These are phyloP conservation scores for Hololepta plana DNA, from an alignment of 2,888 invertebrate species.

Conservation along the genomic window DNA sequence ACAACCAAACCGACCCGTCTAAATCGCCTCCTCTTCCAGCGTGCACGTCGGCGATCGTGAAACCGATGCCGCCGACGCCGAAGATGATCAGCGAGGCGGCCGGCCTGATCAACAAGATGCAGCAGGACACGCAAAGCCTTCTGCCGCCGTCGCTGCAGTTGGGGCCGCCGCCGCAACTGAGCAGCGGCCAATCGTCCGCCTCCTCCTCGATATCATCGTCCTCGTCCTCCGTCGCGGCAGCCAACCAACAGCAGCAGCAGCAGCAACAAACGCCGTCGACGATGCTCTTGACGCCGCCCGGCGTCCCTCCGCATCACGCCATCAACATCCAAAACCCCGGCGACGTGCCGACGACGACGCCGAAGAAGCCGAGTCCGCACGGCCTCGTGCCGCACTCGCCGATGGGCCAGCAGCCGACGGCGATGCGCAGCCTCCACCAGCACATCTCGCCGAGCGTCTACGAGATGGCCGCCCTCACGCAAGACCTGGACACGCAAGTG, in stretches of 20 bases:
- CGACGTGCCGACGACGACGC: slow-evolving; percentile 32
- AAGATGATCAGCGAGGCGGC: slow-evolving; percentile 63
- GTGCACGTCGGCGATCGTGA: slow-evolving; percentile 23
- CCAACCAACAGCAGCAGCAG: slow-evolving; percentile 17
- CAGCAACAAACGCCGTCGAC: slow-evolving; percentile 27
- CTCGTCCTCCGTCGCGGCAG: slow-evolving; percentile 33
- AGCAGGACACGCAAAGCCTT: slow-evolving; percentile 45
- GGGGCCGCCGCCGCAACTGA: slow-evolving; percentile 14
- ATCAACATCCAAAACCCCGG: slow-evolving; percentile 44
- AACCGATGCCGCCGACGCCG: slow-evolving; percentile 63
- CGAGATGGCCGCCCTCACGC: slow-evolving; percentile 92
- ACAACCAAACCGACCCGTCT: slow-evolving; percentile 5
- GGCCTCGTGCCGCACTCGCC: slow-evolving; percentile 36
- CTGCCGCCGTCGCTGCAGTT: slow-evolving; percentile 29
- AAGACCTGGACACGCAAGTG: slow-evolving; percentile 89
- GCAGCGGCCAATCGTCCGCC: slow-evolving; percentile 29
- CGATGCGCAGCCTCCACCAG: slow-evolving; percentile 58
- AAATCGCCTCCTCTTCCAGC: slow-evolving; percentile 24
- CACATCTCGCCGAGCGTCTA: slow-evolving; percentile 91
- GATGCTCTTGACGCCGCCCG: slow-evolving; percentile 58
- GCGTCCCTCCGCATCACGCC: slow-evolving; percentile 56
- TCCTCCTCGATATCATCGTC: slow-evolving; percentile 29
- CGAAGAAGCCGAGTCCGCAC: slow-evolving; percentile 27
- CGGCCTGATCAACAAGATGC: slow-evolving; percentile 43
- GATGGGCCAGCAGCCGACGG: slow-evolving; percentile 34